Percentiles rank a stretch among this genome's conserved stretches.
phyloP scores from a whole-genome alignment of 2,797 vertebrate genomes.

The Pantherophis alleghaniensis region DNA sequence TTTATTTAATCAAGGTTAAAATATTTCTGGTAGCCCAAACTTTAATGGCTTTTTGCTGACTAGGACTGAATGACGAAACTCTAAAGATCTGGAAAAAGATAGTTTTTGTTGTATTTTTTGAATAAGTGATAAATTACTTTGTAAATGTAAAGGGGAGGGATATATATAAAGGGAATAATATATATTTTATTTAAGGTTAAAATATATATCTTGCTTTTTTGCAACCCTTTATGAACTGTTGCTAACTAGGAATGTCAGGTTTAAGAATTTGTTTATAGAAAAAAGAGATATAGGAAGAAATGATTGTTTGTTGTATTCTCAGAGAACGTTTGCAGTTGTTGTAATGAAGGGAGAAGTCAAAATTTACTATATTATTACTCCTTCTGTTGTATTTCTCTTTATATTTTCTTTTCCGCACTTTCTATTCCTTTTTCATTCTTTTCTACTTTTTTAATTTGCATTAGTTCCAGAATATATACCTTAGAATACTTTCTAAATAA shows the following conservation, averaged over 20 bases:
- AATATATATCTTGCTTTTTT: not conserved
- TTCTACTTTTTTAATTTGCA: not conserved
- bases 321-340: not conserved
- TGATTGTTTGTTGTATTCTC: not conserved
- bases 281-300: not conserved
- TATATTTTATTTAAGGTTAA: not conserved
- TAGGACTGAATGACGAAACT: not conserved
- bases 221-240: not conserved
- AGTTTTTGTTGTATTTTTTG: not conserved
- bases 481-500: fast-evolving
- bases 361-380: not conserved
- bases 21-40: not conserved
- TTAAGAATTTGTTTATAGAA: not conserved
- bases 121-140: not conserved
- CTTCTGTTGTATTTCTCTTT: not conserved
- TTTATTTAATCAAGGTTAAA: not conserved
- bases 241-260: not conserved
- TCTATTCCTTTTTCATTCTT: not conserved
- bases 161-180: not conserved
- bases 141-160: not conserved
- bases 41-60: not conserved
- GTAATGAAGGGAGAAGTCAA: not conserved
- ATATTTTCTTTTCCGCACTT: not conserved
- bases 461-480: constrained; percentile 12
- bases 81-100: not conserved